A percentile compares a stretch with the other conserved stretches of the same genome.
Evolutionary conservation across 2,888 invertebrate genomes (phyloP).

Genomic region (Anaspis maculata): DNA sequence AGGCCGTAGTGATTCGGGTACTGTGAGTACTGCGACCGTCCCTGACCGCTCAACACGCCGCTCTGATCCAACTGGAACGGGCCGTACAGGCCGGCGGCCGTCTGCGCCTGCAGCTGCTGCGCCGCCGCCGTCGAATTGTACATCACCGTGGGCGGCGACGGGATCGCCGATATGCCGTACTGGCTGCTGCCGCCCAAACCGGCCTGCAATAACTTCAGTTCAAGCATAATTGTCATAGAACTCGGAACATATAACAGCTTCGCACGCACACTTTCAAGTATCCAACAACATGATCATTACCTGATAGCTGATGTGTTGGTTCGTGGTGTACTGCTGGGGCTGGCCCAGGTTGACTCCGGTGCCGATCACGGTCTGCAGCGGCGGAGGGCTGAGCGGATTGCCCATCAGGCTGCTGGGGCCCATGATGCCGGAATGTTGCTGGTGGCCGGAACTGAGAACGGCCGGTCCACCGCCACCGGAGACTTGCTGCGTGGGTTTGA

Average conservation of each 20-base stretch:
- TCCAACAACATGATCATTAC: too few species aligned
- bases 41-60: constrained; percentile 52
- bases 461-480: constrained; percentile 43
- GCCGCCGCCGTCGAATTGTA: constrained; percentile 70
- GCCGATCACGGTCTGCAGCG: constrained; percentile 48
- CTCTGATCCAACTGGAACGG: constrained; percentile 62
- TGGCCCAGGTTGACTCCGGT: constrained; percentile 42
- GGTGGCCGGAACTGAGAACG: constrained; percentile 33
- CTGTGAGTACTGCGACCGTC: constrained; percentile 71
- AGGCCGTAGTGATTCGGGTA: constrained; percentile 55
- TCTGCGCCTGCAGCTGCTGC: constrained; percentile 59
- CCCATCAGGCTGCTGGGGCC: constrained; percentile 40
- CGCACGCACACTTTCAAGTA: too few species aligned
- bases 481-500: constrained; percentile 78
- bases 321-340: constrained; percentile 48
- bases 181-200: constrained; percentile 46
- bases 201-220: constrained; percentile 35
- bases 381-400: constrained; percentile 51
- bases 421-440: constrained; percentile 39
- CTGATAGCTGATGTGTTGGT: constrained; percentile 64
- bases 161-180: constrained; percentile 77
- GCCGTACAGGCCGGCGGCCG: constrained; percentile 65
- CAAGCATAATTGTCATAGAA: background rate
- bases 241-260: constrained; percentile 2
- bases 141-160: constrained; percentile 75